Percentiles rank a stretch among this genome's conserved stretches.
These are phyloP conservation scores for Cyclura pinguis DNA, from an alignment of 2,797 vertebrate species.

Conservation along the genomic window DNA sequence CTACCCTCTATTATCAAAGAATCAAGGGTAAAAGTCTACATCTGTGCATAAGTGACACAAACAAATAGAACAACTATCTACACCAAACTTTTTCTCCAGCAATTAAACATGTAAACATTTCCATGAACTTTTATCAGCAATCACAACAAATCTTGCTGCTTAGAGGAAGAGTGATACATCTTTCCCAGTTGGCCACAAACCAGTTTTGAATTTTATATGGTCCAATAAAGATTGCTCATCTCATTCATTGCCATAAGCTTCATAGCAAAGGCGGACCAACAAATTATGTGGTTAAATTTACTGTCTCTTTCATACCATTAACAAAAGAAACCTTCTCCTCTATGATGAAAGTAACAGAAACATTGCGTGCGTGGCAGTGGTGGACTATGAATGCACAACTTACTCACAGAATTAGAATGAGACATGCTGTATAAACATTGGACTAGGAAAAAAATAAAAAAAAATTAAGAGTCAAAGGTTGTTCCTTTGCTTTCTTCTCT, in stretches of 20 bases:
- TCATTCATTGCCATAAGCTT: background rate
- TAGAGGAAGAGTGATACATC: background rate
- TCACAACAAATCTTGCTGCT: background rate
- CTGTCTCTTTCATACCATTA: background rate
- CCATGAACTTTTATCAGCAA: background rate
- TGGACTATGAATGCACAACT: background rate
- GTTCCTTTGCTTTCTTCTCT: background rate
- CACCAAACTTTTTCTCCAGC: background rate
- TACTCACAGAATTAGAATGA: slow-evolving; percentile 6
- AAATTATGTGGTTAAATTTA: background rate
- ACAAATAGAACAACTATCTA: background rate
- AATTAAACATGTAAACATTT: background rate
- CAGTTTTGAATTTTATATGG: background rate
- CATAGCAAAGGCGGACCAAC: background rate
- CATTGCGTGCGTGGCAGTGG: background rate
- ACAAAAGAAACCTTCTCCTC: background rate
- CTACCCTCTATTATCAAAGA: background rate
- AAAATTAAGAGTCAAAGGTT: slow-evolving; percentile 48
- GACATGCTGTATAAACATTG: slow-evolving; percentile 2
- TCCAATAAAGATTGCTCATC: background rate
- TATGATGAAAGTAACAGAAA: too few species aligned
- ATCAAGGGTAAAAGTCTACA: background rate
- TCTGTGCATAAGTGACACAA: background rate
- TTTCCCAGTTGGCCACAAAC: background rate
- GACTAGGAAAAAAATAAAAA: slow-evolving; percentile 32